Base-by-base conservation (phyloP, 2,888 invertebrate genomes). In the Cetonia aurata region DNA sequence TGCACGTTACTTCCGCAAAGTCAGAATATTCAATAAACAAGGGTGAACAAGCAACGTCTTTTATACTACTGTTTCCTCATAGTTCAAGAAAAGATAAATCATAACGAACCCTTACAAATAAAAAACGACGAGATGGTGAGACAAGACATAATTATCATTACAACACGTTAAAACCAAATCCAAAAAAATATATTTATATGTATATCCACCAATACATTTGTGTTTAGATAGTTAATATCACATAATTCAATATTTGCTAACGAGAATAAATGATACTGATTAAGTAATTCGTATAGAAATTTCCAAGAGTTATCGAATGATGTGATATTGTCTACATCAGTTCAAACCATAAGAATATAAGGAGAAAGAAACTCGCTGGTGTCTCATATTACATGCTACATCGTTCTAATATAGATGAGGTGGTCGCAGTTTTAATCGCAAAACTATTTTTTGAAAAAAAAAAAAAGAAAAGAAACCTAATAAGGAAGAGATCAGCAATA, bases 111-210 rank as follows among this genome's bases (percentile, higher is more conserved):
- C 57, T 57, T 19, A 48, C 33, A 57, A 57, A 57, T 67, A 67
- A 59, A 44, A 67, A 57, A 57, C 33, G 68, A 68, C 48, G 46
- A 25, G 17, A 6, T 65, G 50, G 41, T 33, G 52, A 52, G 50
- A 50, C 37, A 12, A 50, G 33, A 50, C 46, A 62, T 37, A 65
- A 50, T 46, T 41, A n/a, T 33, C 31, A 65, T 50, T 50, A 65
- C 48, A 60, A 60, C 62, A 65, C 62, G 62, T 65, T 65, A 65
- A 65, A 65, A 65, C 62, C 62, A 50, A 65, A 65, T 65, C 62
- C 37, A 65, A 50, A 48, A 50, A 59, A 48, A 52, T 17, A 50
- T 15, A 50, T 50, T 8, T 52, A 52, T 52, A 19, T 50, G 48
- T 50, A 65, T 65, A 65, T 65, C 50, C 62, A 52, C 62, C 62